These are phyloP conservation scores for Entomobrya proxima DNA, from an alignment of 2,888 invertebrate species.

Conservation along the genomic window DNA sequence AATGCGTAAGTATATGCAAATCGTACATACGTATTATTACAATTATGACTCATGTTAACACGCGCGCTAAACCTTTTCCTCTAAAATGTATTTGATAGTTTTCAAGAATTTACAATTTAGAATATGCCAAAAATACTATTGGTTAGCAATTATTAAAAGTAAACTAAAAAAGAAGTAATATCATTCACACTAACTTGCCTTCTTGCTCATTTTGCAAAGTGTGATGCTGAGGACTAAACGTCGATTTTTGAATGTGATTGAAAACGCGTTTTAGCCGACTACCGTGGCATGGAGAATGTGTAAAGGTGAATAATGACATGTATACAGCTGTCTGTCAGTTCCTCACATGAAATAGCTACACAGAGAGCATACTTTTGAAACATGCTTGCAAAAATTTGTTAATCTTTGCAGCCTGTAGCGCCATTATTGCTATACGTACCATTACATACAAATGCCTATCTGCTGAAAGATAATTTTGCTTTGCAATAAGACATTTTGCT, in stretches of 20 bases:
- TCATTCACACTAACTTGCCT: not conserved
- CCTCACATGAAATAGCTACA: not conserved
- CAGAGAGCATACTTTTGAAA: not conserved
- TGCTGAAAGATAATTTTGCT: constrained; percentile 23
- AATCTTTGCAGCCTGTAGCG: not conserved
- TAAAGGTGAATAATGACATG: constrained; percentile 41
- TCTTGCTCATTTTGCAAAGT: no score
- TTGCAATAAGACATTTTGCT: constrained; percentile 29
- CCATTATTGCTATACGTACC: not conserved
- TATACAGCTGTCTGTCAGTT: constrained; percentile 35
- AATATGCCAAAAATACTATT: no score
- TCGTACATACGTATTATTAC: not conserved
- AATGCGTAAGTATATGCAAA: constrained; percentile 31
- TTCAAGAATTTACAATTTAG: no score
- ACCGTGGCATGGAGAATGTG: not conserved
- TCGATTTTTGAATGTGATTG: not conserved
- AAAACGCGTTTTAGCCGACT: constrained; percentile 10
- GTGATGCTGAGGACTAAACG: no score
- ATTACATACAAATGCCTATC: no score
- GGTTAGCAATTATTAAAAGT: no score
- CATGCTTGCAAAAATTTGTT: not conserved
- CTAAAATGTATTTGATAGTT: not conserved
- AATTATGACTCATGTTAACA: constrained; percentile 40
- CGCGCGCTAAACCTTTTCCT: constrained; percentile 4
- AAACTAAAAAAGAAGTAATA: no score